Conservation (phyloP, 2,113 vertebrate species). For the Nibea coibor region DNA sequence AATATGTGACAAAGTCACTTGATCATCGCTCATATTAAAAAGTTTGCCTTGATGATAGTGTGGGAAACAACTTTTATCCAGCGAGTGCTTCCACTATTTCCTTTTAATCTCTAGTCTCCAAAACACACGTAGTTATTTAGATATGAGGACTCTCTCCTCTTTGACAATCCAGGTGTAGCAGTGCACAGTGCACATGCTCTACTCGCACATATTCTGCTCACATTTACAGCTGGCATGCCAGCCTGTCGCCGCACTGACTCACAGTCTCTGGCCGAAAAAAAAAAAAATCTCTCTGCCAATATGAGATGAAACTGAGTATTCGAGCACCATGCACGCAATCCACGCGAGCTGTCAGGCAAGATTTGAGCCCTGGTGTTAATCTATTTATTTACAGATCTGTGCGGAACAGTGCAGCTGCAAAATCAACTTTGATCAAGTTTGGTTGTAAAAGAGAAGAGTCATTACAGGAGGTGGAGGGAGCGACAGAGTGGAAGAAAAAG, state of each 20-base stretch:
- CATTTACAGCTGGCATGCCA: conserved; percentile 9
- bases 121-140: neutral
- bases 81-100: neutral
- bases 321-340: conserved; percentile 28
- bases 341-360: conserved; percentile 36
- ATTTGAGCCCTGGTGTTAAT: conserved; percentile 65
- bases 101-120: neutral
- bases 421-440: conserved; percentile 74
- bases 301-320: conserved; percentile 34
- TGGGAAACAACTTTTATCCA: neutral
- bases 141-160: neutral
- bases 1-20: neutral
- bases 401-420: conserved; percentile 70
- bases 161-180: neutral
- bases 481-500: conserved; percentile 39
- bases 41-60: neutral
- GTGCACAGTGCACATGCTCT: neutral
- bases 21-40: neutral
- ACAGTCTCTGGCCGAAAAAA: conserved; percentile 1
- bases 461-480: conserved; percentile 67
- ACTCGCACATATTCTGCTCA: conserved; percentile 13
- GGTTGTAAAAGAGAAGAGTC: conserved; percentile 61
- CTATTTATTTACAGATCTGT: conserved; percentile 75
- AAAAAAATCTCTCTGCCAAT: conserved; percentile 19
- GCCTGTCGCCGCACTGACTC: conserved; percentile 2